Conservation (phyloP, 2,113 vertebrate genomes). For the Xyrauchen texanus region DNA sequence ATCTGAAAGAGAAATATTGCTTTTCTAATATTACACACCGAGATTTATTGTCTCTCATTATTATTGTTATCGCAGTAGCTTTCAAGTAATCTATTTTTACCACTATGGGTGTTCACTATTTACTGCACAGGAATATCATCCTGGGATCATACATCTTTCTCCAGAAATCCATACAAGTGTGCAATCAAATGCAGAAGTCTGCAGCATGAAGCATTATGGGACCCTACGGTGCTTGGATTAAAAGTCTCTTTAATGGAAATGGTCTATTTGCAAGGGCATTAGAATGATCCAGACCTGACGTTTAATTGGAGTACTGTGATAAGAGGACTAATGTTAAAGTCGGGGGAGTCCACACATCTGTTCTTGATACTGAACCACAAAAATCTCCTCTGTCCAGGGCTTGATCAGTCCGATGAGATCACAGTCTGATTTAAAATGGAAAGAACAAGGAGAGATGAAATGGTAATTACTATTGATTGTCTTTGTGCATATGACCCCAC, state of each 20-base stretch:
- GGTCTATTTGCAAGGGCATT: constrained; percentile 67
- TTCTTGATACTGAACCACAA: constrained; percentile 47
- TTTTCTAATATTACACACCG: constrained; percentile 59
- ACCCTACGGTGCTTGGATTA: constrained; percentile 23
- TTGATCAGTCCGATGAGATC: constrained; percentile 76
- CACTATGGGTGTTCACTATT: constrained; percentile 49
- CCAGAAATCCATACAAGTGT: constrained; percentile 54
- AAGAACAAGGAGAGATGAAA: constrained; percentile 69
- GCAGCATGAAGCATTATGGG: constrained; percentile 46
- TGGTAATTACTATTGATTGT: constrained; percentile 83
- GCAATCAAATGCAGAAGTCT: constrained; percentile 52
- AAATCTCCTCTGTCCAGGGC: constrained; percentile 67
- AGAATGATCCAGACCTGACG: constrained; percentile 65
- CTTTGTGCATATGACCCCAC: constrained; percentile 76
- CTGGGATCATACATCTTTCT: constrained; percentile 62
- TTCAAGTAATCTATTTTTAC: constrained; percentile 60
- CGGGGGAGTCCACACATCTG: constrained; percentile 48
- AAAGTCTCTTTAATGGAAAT: constrained; percentile 71
- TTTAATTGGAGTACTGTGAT: constrained; percentile 67
- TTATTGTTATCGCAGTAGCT: constrained; percentile 66
- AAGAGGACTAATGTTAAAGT: constrained; percentile 69
- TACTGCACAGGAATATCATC: constrained; percentile 52
- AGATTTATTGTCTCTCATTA: constrained; percentile 63
- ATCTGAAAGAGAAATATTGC: constrained; percentile 61
- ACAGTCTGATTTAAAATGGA: constrained; percentile 65